Conservation (phyloP, 2,888 invertebrate species). For the Pandemis corylana region DNA sequence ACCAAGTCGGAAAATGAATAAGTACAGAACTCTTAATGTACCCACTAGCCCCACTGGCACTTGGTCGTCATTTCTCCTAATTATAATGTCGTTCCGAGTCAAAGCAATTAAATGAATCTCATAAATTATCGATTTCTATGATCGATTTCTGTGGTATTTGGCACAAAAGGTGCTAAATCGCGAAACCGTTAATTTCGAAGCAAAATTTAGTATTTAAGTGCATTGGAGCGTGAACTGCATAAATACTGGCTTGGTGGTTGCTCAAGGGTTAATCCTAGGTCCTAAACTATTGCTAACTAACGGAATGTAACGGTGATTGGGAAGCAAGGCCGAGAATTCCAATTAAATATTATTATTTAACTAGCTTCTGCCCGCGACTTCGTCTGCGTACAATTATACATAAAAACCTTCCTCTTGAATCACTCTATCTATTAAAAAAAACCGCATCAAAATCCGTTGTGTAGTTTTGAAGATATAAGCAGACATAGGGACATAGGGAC, state of each 20-base stretch:
- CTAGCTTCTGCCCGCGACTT: no score
- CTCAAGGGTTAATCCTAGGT: constrained; percentile 35
- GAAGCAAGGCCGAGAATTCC: constrained; percentile 11
- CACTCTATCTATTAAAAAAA: no score
- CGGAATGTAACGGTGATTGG: constrained; percentile 26
- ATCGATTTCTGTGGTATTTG: constrained; percentile 36
- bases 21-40: no score
- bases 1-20: no score
- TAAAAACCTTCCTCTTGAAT: no score
- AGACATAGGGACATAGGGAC: no score
- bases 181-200: constrained; percentile 27
- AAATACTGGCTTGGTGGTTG: constrained; percentile 28
- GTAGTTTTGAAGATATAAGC: background rate
- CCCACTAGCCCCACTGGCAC: background rate
- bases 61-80: background rate
- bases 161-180: constrained; percentile 38
- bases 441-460: no score
- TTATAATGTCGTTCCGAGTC: background rate
- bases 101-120: constrained; percentile 17
- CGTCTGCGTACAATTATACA: no score
- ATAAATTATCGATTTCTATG: constrained; percentile 20
- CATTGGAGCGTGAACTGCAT: constrained; percentile 22
- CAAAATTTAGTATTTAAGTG: constrained; percentile 35
- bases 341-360: constrained; percentile 22
- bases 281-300: constrained; percentile 26